Percentiles rank a stretch among this genome's conserved stretches.
These are phyloP conservation scores for Aromia moschata DNA, from an alignment of 2,888 invertebrate species.

Conservation along the genomic window DNA sequence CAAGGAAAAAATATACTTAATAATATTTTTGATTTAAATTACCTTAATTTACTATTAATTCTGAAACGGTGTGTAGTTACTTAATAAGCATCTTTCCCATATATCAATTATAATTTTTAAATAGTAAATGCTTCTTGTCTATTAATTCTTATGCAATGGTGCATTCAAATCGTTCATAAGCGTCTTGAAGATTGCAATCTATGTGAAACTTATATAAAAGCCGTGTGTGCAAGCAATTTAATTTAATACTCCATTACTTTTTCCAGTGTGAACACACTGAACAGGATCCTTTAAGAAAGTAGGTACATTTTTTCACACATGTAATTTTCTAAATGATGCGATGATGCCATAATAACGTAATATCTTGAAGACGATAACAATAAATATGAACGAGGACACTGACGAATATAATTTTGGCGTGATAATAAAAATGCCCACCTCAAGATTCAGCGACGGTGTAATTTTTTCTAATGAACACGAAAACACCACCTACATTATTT, in stretches of 20 bases:
- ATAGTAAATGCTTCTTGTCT: too few relatives aligned
- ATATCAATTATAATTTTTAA: too few relatives aligned
- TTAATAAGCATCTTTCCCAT: too few relatives aligned
- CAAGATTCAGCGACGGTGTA: too few relatives aligned
- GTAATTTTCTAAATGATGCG: constrained; percentile 16
- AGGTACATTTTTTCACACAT: constrained; percentile 22
- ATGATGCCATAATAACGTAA: constrained; percentile 23
- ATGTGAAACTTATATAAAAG: constrained; percentile 1
- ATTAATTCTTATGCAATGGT: not conserved
- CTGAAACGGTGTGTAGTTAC: too few relatives aligned
- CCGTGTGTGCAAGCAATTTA: not conserved
- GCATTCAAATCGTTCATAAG: not conserved
- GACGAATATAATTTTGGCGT: not conserved
- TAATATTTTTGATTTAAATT: too few relatives aligned
- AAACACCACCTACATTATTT: too few relatives aligned
- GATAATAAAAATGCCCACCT: too few relatives aligned
- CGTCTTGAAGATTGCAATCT: not conserved
- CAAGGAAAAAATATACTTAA: too few relatives aligned
- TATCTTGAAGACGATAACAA: constrained; percentile 11
- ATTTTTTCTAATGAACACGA: too few relatives aligned
- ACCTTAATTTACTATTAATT: too few relatives aligned
- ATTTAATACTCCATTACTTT: constrained; percentile 1
- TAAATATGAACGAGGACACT: constrained; percentile 3
- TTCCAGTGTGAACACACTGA: constrained; percentile 4
- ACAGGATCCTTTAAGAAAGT: constrained; percentile 14